A percentile compares a stretch with the other conserved stretches of the same genome.
These are phyloP conservation scores for Lissonota sp. DNA, from an alignment of 2,888 invertebrate species.

Conservation along the genomic window DNA sequence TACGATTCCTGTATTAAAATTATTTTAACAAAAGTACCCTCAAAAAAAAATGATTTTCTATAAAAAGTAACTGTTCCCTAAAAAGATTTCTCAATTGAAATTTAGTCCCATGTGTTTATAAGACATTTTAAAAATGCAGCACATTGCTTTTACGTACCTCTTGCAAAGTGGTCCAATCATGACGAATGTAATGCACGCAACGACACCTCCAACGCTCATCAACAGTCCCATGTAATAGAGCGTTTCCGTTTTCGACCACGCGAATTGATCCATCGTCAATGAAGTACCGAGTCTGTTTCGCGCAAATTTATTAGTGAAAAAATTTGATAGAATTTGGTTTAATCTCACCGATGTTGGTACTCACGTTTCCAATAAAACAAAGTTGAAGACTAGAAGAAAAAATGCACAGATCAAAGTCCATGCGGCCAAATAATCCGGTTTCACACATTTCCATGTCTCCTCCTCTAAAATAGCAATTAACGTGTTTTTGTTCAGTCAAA, in stretches of 20 bases:
- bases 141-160: constrained; percentile 80
- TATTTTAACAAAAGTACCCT: neutral
- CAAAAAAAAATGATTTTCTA: too few species aligned
- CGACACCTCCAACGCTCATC: constrained; percentile 92
- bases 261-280: constrained; percentile 95
- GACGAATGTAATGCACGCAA: constrained; percentile 90
- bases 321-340: neutral
- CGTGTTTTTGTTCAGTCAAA: constrained; percentile 27
- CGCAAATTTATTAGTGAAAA: constrained; percentile 48
- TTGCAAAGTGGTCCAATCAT: constrained; percentile 90
- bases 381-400: constrained; percentile 94
- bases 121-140: neutral
- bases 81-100: neutral
- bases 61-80: too few species aligned
- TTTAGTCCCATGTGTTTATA: neutral
- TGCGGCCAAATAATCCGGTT: constrained; percentile 90
- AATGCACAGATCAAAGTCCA: constrained; percentile 93
- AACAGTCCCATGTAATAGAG: constrained; percentile 92
- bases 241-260: constrained; percentile 91
- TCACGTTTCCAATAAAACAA: constrained; percentile 93
- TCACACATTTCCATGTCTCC: constrained; percentile 89
- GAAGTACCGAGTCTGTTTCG: constrained; percentile 89
- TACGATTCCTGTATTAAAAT: too few species aligned
- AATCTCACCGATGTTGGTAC: constrained; percentile 63
- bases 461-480: constrained; percentile 85